Base-by-base conservation (phyloP, 2,888 invertebrate species). In the Oxystoma pomonae region DNA sequence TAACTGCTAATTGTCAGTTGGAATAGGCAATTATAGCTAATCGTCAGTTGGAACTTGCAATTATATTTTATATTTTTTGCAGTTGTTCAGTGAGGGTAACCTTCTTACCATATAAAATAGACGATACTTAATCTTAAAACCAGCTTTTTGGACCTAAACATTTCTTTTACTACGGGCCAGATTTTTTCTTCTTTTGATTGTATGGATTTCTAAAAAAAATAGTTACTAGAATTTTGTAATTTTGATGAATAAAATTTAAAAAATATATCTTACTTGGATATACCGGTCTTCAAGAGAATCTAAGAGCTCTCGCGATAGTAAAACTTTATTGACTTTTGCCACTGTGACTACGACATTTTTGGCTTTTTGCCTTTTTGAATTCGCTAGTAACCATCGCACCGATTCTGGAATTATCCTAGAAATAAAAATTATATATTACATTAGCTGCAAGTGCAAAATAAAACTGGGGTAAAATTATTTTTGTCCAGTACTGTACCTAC, bases 361-460 rank as follows among this genome's bases (percentile, higher is more conserved):
- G 0, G 87, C 88, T 71, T 83, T 81, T 55, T 80, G 77, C 50
- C 81, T 81, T 66, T 83, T 79, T 53, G 83, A 80, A 55, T 85
- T 83, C 0, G 86, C 85, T 61, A 87, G 76, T 17, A 88, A 77
- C 88, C 88, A 89, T 67, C 89, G 79, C 0, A 87, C 85, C 0
- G 87, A 88, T 76, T 89, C 89, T 0, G 88, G 88, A 19, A 88
- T 81, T 21, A 83, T 73, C 81, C 84, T 84, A 66, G 19, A 73
- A 73, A 12, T 12, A n/a, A 9, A n/a, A 50, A 9, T 50, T 12
- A 12, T 12, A 12, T 9, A 50, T 9, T 9, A 50, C n/a, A n/a
- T n/a, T n/a, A n/a, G n/a, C n/a, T n/a, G n/a, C n/a, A n/a, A n/a
- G n/a, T n/a, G n/a, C n/a, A n/a, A n/a, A n/a, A n/a, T n/a, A n/a